phyloP scores from a whole-genome alignment of 2,113 vertebrate genomes.

The Hemichromis elongatus region DNA sequence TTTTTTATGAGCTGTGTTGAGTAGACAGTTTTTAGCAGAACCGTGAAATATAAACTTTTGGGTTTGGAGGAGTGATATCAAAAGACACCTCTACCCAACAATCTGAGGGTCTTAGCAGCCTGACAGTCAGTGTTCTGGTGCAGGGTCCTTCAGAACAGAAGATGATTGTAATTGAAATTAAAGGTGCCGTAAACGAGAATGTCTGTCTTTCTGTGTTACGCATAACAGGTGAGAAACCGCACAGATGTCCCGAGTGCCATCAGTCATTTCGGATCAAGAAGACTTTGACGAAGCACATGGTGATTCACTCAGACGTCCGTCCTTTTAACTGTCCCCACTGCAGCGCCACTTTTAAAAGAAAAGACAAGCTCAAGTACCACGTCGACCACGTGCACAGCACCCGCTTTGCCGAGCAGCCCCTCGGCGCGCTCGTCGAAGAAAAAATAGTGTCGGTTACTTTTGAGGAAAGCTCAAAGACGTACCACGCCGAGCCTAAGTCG shows the following conservation, averaged over 20 bases:
- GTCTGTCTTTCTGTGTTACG: background rate
- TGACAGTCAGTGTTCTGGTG: background rate
- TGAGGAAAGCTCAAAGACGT: constrained; percentile 74
- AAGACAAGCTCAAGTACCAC: constrained; percentile 98
- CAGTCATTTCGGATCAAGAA: constrained; percentile 98
- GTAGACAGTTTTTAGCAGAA: background rate
- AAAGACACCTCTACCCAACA: background rate
- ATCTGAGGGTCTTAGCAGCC: background rate
- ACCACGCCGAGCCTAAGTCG: constrained; percentile 73
- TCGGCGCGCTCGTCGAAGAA: constrained; percentile 60
- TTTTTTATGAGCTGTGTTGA: background rate
- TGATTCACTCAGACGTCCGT: constrained; percentile 94
- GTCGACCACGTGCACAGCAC: constrained; percentile 90
- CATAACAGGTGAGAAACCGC: constrained; percentile 89
- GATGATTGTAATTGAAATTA: background rate
- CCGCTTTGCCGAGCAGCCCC: constrained; percentile 72
- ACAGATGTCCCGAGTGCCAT: constrained; percentile 91
- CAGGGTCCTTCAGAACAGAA: background rate
- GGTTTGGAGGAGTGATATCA: background rate
- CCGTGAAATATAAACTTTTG: background rate
- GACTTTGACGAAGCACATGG: constrained; percentile 96
- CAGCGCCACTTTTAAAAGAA: constrained; percentile 92
- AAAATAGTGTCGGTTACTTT: constrained; percentile 74
- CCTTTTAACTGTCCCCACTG: constrained; percentile 96
- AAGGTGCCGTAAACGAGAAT: background rate